Evolutionary conservation across 2,113 vertebrate species (phyloP).

Genomic region (Pelodiscus sinensis): DNA sequence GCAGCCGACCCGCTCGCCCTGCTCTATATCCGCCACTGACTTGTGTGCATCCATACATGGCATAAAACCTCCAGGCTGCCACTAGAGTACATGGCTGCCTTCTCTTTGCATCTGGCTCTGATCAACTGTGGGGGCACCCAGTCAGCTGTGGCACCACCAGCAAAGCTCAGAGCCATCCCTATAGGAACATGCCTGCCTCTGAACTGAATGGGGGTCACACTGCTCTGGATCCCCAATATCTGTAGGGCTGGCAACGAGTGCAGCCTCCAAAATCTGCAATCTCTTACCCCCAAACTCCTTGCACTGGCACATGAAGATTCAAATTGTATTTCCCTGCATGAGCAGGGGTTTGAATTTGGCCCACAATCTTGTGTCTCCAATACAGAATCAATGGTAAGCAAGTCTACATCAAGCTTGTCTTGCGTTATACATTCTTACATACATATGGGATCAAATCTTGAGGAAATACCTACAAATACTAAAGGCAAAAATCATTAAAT

Average conservation of each 20-base stretch:
- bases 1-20: too few relatives aligned
- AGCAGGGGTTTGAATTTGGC: neutral
- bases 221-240: neutral
- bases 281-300: neutral
- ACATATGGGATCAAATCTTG: neutral
- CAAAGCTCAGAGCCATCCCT: neutral
- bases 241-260: neutral
- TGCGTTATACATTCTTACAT: neutral
- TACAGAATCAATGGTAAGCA: neutral
- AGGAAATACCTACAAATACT: neutral
- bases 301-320: neutral
- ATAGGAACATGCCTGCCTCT: neutral
- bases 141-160: neutral
- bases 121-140: neutral
- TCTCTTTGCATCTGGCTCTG: neutral
- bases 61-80: neutral
- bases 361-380: neutral
- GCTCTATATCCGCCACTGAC: too few relatives aligned
- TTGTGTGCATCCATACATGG: accelerated
- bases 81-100: neutral
- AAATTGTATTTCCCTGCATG: neutral
- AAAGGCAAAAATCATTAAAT: neutral
- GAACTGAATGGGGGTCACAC: neutral
- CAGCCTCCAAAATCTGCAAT: neutral
- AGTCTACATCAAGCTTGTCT: neutral